Evolutionary conservation across 1,140 invertebrate genomes (phyloP), one percentile per base, ranked within the genome.

Genomic region (Scaptodrosophila lebanonensis): DNA sequence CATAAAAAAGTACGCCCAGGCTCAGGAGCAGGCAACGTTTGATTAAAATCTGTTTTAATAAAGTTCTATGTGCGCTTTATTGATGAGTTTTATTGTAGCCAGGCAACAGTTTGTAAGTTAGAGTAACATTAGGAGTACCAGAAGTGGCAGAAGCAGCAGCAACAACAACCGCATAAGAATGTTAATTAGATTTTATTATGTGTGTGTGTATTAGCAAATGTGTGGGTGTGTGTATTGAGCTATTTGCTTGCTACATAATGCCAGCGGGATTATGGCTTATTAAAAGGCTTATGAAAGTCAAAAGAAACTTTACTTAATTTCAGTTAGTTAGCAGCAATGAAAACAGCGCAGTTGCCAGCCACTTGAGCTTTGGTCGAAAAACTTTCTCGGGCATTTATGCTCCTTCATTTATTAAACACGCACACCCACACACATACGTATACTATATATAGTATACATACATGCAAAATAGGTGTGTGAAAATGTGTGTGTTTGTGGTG

Each of bases 241-340:
- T 43, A 63, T 77, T 66, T 76, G 66, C 53, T 62, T 52, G 60
- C 32, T 22, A 35, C 51, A 69, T 57, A 82, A 82, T 72, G 53
- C 75, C 75, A 43, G 57, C 22, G 75, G 75, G 75, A 82, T 82
- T 82, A 75, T 82, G 66, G 66, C 70, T 82, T 82, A 82, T 82
- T 82, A 82, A 82, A 82, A 82, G 75, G 75, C 75, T 82, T 82
- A 82, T 82, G 75, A 82, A 82, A 82, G 75, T 82, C 75, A 82
- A 82, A 82, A 82, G 75, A 82, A 82, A 82, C 76, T 82, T 82
- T 82, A 69, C 75, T 82, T 82, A 82, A 82, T 82, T 82, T 82
- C 68, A 82, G 73, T 79, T 79, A 79, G 73, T 79, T 79, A 82
- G 75, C 73, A 69, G 63, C 65, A 82, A 69, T 75, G 73, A 79